Evolutionary conservation across 2,113 vertebrate species (phyloP).

Genomic region (Chascanopsetta lugubris): DNA sequence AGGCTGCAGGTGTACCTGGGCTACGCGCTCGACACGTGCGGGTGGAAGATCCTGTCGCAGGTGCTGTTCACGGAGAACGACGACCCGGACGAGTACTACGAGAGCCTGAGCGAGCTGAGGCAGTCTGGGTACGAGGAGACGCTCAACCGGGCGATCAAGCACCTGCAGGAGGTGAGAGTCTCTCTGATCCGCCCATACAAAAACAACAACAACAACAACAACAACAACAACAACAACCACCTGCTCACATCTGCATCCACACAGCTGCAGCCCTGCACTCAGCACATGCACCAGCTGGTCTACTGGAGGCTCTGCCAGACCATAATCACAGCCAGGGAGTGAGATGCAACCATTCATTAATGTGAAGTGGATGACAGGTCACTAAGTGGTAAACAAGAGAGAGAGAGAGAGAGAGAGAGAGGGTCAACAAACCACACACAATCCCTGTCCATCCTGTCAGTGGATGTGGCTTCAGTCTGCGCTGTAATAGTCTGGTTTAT

Average conservation of each 20-base stretch:
- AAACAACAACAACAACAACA: not conserved
- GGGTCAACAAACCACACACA: too few relatives aligned
- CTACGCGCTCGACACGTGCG: constrained; percentile 92
- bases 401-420: not conserved
- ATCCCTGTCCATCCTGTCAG: too few relatives aligned
- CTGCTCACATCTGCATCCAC: not conserved
- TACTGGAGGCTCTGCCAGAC: not conserved
- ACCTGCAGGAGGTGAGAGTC: constrained; percentile 90
- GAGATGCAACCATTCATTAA: not conserved
- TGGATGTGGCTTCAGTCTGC: too few relatives aligned
- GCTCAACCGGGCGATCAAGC: constrained; percentile 84
- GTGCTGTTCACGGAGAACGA: constrained; percentile 93
- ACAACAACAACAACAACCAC: not conserved
- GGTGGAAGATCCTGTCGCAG: constrained; percentile 97
- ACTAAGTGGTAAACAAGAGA: not conserved
- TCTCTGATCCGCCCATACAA: not conserved
- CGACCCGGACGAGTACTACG: constrained; percentile 95
- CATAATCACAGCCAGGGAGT: not conserved
- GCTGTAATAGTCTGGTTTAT: too few relatives aligned
- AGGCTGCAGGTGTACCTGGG: constrained; percentile 90
- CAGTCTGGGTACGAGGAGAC: constrained; percentile 94
- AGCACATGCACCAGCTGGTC: not conserved
- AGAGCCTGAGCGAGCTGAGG: constrained; percentile 94
- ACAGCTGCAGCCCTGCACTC: not conserved
- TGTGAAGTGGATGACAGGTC: not conserved